A percentile compares a stretch with the other conserved stretches of the same genome.
phyloP scores from a whole-genome alignment of 2,888 invertebrate genomes.

The Dyspetes luteomarginatus region DNA sequence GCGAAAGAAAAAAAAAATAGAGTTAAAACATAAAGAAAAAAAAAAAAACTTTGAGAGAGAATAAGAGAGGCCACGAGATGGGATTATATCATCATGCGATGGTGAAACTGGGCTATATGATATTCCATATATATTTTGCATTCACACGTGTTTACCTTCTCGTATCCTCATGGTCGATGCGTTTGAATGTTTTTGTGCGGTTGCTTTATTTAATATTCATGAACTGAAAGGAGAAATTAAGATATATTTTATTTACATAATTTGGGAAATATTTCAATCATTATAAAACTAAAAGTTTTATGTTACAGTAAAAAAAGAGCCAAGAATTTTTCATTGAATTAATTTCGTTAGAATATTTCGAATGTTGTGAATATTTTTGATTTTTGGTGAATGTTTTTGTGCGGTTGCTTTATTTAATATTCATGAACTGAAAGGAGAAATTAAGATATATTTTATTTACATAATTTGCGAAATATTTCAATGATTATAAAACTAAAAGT shows the following conservation, averaged over 20 bases:
- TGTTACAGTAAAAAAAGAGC: too few species aligned
- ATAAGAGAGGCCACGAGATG: conserved; percentile 26
- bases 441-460: not conserved
- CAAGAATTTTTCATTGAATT: too few species aligned
- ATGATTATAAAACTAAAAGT: too few species aligned
- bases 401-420: too few species aligned
- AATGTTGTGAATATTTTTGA: too few species aligned
- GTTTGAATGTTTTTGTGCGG: not conserved
- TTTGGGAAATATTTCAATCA: not conserved
- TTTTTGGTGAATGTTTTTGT: too few species aligned
- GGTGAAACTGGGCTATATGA: conserved; percentile 15
- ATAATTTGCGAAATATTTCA: too few species aligned
- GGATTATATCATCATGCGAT: conserved; percentile 23
- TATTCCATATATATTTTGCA: not conserved
- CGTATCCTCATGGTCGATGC: not conserved
- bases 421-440: too few species aligned
- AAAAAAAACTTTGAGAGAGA: conserved; percentile 23
- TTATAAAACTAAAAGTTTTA: too few species aligned
- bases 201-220: not conserved
- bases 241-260: not conserved
- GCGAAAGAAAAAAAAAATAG: conserved; percentile 3
- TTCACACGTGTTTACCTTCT: not conserved
- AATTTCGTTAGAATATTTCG: too few species aligned
- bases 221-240: not conserved
- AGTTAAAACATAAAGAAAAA: conserved; percentile 1